These are phyloP conservation scores for Datnioides undecimradiatus DNA, from an alignment of 2,113 vertebrate species.

Conservation along the genomic window DNA sequence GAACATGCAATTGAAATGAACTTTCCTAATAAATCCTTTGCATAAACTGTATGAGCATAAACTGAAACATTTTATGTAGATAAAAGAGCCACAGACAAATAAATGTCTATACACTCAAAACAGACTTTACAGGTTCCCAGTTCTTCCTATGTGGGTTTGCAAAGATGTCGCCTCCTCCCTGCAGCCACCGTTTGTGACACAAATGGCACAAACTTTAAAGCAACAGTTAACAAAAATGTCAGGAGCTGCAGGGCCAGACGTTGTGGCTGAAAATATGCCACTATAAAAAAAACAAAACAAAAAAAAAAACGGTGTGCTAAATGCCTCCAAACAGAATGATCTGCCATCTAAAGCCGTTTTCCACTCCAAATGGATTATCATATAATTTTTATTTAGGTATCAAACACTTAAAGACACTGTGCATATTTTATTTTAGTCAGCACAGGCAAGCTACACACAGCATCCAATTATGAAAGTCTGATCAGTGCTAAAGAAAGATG, in stretches of 20 bases:
- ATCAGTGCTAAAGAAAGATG: not conserved
- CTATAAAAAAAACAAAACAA: too few species aligned
- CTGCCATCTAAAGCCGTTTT: not conserved
- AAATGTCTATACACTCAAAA: not conserved
- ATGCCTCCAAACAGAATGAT: not conserved
- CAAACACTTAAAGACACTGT: not conserved
- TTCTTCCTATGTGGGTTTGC: not conserved
- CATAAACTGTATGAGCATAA: not conserved
- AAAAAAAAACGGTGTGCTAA: not conserved
- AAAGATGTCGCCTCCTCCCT: not conserved
- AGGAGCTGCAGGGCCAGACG: conserved; percentile 11
- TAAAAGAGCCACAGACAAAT: not conserved
- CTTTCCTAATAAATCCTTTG: not conserved
- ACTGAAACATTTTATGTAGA: not conserved
- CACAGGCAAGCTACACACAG: not conserved
- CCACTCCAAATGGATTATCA: not conserved
- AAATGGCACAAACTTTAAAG: conserved; percentile 44
- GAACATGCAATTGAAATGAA: not conserved
- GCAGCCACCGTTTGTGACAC: conserved; percentile 30
- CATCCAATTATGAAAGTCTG: not conserved
- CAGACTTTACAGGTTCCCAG: not conserved
- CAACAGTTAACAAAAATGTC: conserved; percentile 39
- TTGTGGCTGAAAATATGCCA: conserved; percentile 1
- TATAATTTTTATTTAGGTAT: not conserved
- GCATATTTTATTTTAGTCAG: not conserved